Conservation (phyloP, 2,888 invertebrate species). For the Thyatira batis region DNA sequence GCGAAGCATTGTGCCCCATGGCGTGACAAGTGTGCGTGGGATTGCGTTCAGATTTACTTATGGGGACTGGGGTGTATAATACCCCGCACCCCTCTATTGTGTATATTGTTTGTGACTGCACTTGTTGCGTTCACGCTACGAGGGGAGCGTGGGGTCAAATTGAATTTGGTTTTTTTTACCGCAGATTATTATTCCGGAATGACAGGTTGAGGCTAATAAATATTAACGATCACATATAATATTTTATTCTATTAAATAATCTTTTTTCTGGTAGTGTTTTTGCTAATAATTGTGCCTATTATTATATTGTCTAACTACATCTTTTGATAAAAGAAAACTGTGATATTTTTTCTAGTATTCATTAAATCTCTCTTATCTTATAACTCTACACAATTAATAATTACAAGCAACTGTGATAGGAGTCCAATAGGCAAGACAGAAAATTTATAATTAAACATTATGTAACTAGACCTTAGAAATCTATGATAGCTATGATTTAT, state of each 20-base stretch:
- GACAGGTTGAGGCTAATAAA: background rate
- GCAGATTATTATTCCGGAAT: background rate
- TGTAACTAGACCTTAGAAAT: background rate
- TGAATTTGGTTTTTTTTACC: conserved; percentile 15
- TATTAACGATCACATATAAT: background rate
- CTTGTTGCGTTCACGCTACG: conserved; percentile 47
- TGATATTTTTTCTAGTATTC: background rate
- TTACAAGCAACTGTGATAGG: background rate
- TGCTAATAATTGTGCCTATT: background rate
- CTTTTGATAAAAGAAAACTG: background rate
- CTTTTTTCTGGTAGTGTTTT: background rate
- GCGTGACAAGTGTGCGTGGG: conserved; percentile 72
- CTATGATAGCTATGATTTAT: background rate
- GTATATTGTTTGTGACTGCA: conserved; percentile 54
- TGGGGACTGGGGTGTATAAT: conserved; percentile 38
- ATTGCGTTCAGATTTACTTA: conserved; percentile 29
- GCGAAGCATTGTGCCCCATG: conserved; percentile 48
- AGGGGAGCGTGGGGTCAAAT: conserved; percentile 23
- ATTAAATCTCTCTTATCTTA: too few relatives aligned
- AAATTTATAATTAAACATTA: background rate
- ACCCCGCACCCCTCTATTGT: conserved; percentile 37
- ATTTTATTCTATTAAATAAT: background rate
- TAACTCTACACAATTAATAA: too few relatives aligned
- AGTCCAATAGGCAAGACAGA: background rate
- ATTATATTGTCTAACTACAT: too few relatives aligned